Base-by-base conservation (phyloP, 2,888 invertebrate species). In the Noctua janthina region DNA sequence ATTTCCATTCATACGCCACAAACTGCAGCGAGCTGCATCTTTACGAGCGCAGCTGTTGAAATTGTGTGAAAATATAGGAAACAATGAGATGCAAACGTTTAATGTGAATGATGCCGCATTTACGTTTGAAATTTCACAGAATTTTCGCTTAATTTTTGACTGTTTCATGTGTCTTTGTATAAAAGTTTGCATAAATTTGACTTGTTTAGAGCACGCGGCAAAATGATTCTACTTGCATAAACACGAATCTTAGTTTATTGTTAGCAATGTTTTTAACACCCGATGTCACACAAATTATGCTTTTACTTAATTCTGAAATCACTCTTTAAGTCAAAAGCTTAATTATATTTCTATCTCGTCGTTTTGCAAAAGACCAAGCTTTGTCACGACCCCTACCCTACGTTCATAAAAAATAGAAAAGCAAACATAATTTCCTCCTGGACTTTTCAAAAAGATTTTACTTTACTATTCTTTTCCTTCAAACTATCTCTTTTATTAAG, bases 41-140 rank as follows among this genome's bases (percentile, higher is more conserved):
- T 90, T 88, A 89, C 89, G 89, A 89, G 90, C 81, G 67, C 82
- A 90, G 89, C 83, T 90, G 90, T 69, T 64, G 72, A 68, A 85
- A 79, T 81, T 82, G 62, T 71, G 76, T 49, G 83, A 85, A 88
- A 88, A 90, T 89, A 87, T 86, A 76, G 81, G 80, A 89, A 83
- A 88, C 81, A 86, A 88, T 87, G 85, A 82, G 66, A 87, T 83
- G 84, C 79, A 76, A 85, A 85, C 78, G 76, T 43, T 80, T 78
- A 46, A 74, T 81, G 78, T 80, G 75, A 84, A 76, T 73, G 56
- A 71, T 76, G 81, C 71, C 51, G 43, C 29, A 79, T 75, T 86
- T 54, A 64, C 1, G 74, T 72, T 70, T 39, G 51, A 49, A 87
- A 62, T 69, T 68, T 81, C 71, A 59, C 35, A 2, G 29, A 80